phyloP scores from a whole-genome alignment of 2,888 invertebrate species.

The Meteorus cinctellus region DNA sequence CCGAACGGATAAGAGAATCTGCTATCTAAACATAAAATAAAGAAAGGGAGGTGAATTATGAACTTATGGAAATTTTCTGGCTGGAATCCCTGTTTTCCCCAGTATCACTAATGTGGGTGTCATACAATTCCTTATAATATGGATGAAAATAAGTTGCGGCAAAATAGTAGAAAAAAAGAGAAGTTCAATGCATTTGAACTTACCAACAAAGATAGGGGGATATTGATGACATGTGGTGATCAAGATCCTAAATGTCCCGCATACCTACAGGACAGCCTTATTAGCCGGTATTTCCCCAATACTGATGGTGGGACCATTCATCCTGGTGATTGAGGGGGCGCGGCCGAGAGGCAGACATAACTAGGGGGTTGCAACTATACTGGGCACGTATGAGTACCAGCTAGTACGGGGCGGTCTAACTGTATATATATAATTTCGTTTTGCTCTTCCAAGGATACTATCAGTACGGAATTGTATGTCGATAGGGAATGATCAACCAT shows the following conservation, averaged over 20 bases:
- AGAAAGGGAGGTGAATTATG: neutral
- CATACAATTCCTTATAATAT: neutral
- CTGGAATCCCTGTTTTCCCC: neutral
- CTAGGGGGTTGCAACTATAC: neutral
- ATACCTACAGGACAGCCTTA: constrained; percentile 21
- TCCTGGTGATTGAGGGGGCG: neutral
- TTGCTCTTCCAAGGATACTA: neutral
- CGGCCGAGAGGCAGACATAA: neutral
- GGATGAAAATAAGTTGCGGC: neutral
- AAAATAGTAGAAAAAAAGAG: neutral
- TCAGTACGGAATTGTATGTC: neutral
- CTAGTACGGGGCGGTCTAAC: neutral
- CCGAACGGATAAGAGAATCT: neutral
- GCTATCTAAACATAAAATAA: neutral
- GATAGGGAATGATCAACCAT: neutral
- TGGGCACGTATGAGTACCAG: neutral
- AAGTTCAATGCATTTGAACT: neutral
- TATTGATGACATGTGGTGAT: constrained; percentile 1
- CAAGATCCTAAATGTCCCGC: neutral
- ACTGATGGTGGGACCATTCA: constrained; percentile 17
- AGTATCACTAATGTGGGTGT: neutral
- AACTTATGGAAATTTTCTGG: neutral
- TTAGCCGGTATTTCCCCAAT: constrained; percentile 11
- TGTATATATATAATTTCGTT: neutral
- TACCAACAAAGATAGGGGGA: neutral